Conservation (phyloP, 2,888 invertebrate species). For the Stenotaenia linearis region DNA sequence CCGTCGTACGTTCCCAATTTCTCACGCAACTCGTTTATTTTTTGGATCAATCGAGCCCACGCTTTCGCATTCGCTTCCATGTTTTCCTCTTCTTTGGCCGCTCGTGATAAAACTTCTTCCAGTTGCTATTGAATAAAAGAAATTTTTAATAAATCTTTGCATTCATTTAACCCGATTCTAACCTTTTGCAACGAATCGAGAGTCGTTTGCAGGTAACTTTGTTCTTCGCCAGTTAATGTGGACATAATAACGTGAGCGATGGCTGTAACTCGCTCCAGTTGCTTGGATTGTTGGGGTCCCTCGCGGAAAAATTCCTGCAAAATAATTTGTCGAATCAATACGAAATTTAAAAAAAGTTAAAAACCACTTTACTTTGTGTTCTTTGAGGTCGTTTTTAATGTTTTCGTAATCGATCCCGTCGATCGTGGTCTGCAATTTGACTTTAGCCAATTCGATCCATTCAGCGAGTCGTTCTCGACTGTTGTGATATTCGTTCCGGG, state of each 20-base stretch:
- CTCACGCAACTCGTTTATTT: neutral
- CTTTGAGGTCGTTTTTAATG: conserved; percentile 72
- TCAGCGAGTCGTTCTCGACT: conserved; percentile 70
- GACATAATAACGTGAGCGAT: conserved; percentile 38
- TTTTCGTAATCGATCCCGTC: conserved; percentile 85
- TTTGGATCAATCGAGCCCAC: neutral
- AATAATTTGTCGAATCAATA: neutral
- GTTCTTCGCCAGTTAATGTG: conserved; percentile 36
- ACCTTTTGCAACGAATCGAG: conserved; percentile 71
- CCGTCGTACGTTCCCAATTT: conserved; percentile 6
- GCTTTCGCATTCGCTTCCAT: conserved; percentile 15
- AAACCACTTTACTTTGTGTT: conserved; percentile 66
- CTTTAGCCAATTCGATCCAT: conserved; percentile 78
- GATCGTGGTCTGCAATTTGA: conserved; percentile 60
- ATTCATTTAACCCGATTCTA: neutral
- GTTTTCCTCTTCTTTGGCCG: neutral
- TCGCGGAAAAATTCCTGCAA: neutral
- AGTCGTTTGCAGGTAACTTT: conserved; percentile 27
- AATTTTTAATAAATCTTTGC: neutral
- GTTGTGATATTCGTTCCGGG: conserved; percentile 68
- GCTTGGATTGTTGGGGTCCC: conserved; percentile 42
- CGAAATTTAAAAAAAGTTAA: neutral
- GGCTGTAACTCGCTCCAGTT: conserved; percentile 44
- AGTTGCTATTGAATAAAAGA: neutral
- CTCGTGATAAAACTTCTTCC: neutral